phyloP scores from a whole-genome alignment of 2,113 vertebrate species.

The Rallus limicola region DNA sequence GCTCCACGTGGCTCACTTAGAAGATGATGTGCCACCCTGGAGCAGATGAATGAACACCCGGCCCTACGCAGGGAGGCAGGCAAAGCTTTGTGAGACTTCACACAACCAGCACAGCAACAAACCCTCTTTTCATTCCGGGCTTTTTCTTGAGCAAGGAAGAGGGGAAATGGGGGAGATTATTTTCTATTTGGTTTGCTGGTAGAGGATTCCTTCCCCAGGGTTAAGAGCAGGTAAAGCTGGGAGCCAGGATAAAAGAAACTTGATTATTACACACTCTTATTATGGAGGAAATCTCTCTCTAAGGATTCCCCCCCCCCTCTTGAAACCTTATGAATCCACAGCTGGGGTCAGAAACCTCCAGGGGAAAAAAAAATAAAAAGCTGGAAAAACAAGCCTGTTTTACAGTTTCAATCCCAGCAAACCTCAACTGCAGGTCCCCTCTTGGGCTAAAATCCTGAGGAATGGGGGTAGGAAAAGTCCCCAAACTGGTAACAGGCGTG shows the following conservation, averaged over 20 bases:
- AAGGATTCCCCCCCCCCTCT: neutral
- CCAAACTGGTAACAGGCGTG: neutral
- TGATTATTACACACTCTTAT: neutral
- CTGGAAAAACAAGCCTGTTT: neutral
- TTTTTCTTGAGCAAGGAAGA: neutral
- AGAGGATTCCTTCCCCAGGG: neutral
- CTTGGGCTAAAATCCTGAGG: neutral
- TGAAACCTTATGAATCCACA: neutral
- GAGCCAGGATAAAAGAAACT: neutral
- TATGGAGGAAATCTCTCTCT: neutral
- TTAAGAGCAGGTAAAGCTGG: neutral
- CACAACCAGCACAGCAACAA: neutral
- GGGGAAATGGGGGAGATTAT: neutral
- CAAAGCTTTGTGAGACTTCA: neutral
- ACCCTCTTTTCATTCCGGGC: too few relatives aligned
- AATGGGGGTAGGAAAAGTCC: neutral
- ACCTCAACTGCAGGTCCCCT: neutral
- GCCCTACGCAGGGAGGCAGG: neutral
- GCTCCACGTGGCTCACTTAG: neutral
- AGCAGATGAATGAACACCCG: neutral
- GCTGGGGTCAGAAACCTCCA: neutral
- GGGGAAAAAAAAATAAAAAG: too few relatives aligned
- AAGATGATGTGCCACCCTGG: neutral
- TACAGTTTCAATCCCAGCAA: neutral
- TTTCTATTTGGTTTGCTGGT: neutral